phyloP scores from a whole-genome alignment of 2,797 vertebrate genomes.

The Champsocephalus esox region DNA sequence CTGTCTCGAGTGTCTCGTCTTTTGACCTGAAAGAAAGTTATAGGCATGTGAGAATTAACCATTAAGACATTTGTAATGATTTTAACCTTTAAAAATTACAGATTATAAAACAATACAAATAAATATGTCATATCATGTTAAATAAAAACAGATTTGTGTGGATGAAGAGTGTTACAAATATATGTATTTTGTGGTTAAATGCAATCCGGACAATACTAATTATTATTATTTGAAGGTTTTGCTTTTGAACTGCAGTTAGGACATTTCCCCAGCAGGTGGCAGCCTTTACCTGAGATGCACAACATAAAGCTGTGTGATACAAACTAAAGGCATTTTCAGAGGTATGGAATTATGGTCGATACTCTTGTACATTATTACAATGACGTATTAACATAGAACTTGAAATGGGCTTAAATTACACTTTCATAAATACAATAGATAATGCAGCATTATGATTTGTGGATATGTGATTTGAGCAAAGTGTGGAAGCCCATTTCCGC shows the following conservation, averaged over 20 bases:
- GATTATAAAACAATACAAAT: not conserved
- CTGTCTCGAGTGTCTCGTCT: slow-evolving; percentile 84
- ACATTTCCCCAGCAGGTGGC: slow-evolving; percentile 64
- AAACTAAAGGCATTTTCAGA: not conserved
- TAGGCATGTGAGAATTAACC: not conserved
- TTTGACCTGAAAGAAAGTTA: slow-evolving; percentile 82
- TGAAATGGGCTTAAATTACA: no score
- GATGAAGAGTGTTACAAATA: not conserved
- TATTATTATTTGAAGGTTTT: not conserved
- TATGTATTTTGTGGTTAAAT: not conserved
- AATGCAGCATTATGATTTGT: not conserved
- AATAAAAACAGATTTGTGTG: not conserved
- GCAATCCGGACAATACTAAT: not conserved
- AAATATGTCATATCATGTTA: not conserved
- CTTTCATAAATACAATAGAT: not conserved
- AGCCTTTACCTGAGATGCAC: slow-evolving; percentile 19
- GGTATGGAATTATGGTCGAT: no score
- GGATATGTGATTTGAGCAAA: not conserved
- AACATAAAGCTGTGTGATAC: not conserved
- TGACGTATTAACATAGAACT: not conserved
- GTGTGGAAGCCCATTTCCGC: no score
- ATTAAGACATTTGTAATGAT: not conserved
- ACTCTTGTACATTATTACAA: no score
- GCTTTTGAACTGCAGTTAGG: slow-evolving; percentile 10
- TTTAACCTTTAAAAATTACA: not conserved